Percentiles rank a stretch among this genome's conserved stretches.
Evolutionary conservation across 64 coral and sea anemone species (phyloP).

Genomic region (Montipora foliosa): DNA sequence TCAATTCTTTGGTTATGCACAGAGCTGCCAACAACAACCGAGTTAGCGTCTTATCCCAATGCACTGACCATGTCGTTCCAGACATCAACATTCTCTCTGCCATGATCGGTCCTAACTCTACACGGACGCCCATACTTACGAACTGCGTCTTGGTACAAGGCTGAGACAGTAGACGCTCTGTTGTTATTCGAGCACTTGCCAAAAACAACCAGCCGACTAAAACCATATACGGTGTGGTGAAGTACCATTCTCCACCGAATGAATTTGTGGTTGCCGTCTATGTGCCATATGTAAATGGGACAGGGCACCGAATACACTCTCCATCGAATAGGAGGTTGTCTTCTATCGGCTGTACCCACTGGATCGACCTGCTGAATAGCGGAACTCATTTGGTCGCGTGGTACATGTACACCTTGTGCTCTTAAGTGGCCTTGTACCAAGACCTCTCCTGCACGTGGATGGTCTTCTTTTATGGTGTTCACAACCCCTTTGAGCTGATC

Average conservation of each 20-base stretch:
- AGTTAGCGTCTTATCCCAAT: not conserved
- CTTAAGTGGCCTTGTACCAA: not conserved
- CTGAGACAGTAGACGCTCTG: not conserved
- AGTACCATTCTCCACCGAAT: slow-evolving; percentile 50
- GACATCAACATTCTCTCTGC: slow-evolving; percentile 60
- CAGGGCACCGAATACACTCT: not conserved
- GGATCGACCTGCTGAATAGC: not conserved
- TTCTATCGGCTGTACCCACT: not conserved
- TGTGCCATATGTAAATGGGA: slow-evolving; percentile 79
- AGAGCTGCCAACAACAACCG: slow-evolving; percentile 46
- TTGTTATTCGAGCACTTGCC: slow-evolving; percentile 1
- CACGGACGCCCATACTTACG: slow-evolving; percentile 41
- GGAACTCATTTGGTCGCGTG: not conserved
- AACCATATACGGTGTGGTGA: slow-evolving; percentile 35
- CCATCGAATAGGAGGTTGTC: not conserved
- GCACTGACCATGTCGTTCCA: slow-evolving; percentile 57
- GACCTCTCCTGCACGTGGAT: not conserved
- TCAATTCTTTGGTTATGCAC: slow-evolving; percentile 78
- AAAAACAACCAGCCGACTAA: slow-evolving; percentile 23
- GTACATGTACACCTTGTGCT: not conserved
- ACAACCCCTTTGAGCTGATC: not conserved
- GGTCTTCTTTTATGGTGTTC: not conserved
- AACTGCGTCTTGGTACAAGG: slow-evolving; percentile 17
- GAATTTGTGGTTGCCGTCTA: slow-evolving; percentile 65
- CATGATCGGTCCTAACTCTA: slow-evolving; percentile 62